These are phyloP conservation scores for Drosophila ambigua DNA, from an alignment of 1,140 invertebrate species.

Conservation along the genomic window DNA sequence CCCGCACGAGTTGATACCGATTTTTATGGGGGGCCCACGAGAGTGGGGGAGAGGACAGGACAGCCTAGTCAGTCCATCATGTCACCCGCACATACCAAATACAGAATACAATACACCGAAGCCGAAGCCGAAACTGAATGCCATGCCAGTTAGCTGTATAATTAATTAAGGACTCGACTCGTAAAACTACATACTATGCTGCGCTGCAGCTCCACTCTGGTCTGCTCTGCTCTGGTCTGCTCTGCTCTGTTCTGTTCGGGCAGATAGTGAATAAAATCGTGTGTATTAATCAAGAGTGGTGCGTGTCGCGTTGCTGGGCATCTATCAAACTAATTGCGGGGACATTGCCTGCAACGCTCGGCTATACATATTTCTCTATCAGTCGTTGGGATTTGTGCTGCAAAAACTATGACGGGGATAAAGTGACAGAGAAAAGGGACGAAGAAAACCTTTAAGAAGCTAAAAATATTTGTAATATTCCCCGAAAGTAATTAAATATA, in stretches of 20 bases:
- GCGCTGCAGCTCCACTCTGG: slow-evolving; percentile 5
- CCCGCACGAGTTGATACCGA: slow-evolving; percentile 67
- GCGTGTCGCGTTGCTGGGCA: slow-evolving; percentile 17
- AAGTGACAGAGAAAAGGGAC: no score
- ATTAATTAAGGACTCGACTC: slow-evolving; percentile 50
- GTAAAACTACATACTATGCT: slow-evolving; percentile 24
- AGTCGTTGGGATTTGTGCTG: slow-evolving; percentile 2
- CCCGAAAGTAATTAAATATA: no score
- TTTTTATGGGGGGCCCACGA: slow-evolving; percentile 21
- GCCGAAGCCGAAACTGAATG: no score
- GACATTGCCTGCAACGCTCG: slow-evolving; percentile 2
- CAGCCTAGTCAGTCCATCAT: slow-evolving; percentile 58
- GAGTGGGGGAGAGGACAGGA: slow-evolving; percentile 12
- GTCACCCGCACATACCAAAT: slow-evolving; percentile 23
- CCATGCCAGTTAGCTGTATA: slow-evolving; percentile 36
- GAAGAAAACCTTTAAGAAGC: no score
- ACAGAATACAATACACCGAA: slow-evolving; percentile 7
- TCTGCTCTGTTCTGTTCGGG: no score
- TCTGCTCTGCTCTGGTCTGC: no score
- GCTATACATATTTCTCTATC: background rate
- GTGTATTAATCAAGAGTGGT: slow-evolving; percentile 53
- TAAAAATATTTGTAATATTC: no score
- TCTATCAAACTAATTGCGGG: slow-evolving; percentile 39
- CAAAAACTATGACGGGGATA: background rate
- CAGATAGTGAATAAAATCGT: slow-evolving; percentile 28